Evolutionary conservation across 1,140 invertebrate species (phyloP), one percentile per base, ranked within the genome.

Genomic region (Pemphigus obesinymphae): DNA sequence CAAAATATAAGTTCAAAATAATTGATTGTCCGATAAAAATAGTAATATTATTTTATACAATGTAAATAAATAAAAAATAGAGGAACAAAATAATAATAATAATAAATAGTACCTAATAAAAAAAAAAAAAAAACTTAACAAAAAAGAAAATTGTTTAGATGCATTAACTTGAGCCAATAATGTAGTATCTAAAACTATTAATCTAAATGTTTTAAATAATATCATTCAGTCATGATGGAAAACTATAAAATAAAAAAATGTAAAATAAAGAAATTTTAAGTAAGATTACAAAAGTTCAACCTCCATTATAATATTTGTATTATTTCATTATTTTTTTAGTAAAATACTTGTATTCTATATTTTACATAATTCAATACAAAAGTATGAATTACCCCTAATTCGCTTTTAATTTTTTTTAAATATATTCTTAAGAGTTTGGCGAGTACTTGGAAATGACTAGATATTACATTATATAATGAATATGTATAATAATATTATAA

Each of bases 21-120:
- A 31, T n/a, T 73, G 70, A 73, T 73, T 73, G 70, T 73, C 70
- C 70, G 34, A 73, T 73, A 73, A 73, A 73, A 73, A 73, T 48
- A 50, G 15, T 48, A 45, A 72, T 31, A 73, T 48, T 73, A 50
- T 7, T 73, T 73, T 31, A 73, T 73, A 34, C 45, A 73, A 50
- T 31, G 50, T 3, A 73, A 73, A 50, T 73, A 2, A 70, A 70
- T n/a, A 70, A 29, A 70, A n/a, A 70, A 45, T 43, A 3, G 37
- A 17, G 31, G 5, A 70, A 45, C 40, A 70, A 43, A 26, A 45
- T 43, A 40, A 34, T 34, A 23, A 34, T 20, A 63, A 17, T n/a
- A n/a, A n/a, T n/a, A n/a, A n/a, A n/a, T n/a, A n/a, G n/a, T n/a
- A n/a, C n/a, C n/a, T n/a, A n/a, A n/a, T 31, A 5, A 29, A 58